Percentiles rank a stretch among this genome's conserved stretches.
These are phyloP conservation scores for Neodiprion virginianus DNA, from an alignment of 1,140 invertebrate genomes.

Conservation along the genomic window DNA sequence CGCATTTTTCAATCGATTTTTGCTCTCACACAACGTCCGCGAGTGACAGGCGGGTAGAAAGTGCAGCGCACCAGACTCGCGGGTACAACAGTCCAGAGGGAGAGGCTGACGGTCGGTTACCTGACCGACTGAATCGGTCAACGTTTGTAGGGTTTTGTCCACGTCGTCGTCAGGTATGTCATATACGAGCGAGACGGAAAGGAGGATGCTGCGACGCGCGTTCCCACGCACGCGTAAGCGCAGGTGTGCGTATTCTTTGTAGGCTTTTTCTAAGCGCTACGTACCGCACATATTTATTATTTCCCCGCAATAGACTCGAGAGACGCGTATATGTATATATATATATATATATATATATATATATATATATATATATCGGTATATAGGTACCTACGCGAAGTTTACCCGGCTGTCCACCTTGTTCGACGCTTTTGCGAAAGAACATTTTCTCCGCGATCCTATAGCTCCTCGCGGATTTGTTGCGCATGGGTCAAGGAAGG, in stretches of 20 bases:
- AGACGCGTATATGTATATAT: too few relatives aligned
- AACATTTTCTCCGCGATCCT: neutral
- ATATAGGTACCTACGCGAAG: too few relatives aligned
- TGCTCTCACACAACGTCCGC: too few relatives aligned
- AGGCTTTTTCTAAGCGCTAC: slow-evolving; percentile 9
- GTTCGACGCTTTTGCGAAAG: neutral
- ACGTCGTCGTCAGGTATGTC: neutral
- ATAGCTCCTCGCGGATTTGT: neutral
- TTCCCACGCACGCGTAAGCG: slow-evolving; percentile 3
- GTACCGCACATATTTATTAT: slow-evolving; percentile 10
- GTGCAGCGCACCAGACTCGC: too few relatives aligned
- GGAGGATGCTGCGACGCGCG: neutral
- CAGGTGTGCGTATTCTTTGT: slow-evolving; percentile 5
- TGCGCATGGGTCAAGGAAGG: neutral
- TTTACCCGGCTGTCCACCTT: neutral
- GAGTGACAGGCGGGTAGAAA: too few relatives aligned
- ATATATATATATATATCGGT: too few relatives aligned
- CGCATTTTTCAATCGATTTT: too few relatives aligned
- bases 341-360: too few relatives aligned
- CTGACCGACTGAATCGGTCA: neutral
- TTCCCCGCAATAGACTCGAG: neutral
- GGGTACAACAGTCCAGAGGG: too few relatives aligned
- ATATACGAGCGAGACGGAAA: neutral
- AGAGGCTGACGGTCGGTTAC: neutral
- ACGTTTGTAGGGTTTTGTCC: neutral